phyloP scores from a whole-genome alignment of 1,140 invertebrate species.

The Trachymyrmex cornetzi region DNA sequence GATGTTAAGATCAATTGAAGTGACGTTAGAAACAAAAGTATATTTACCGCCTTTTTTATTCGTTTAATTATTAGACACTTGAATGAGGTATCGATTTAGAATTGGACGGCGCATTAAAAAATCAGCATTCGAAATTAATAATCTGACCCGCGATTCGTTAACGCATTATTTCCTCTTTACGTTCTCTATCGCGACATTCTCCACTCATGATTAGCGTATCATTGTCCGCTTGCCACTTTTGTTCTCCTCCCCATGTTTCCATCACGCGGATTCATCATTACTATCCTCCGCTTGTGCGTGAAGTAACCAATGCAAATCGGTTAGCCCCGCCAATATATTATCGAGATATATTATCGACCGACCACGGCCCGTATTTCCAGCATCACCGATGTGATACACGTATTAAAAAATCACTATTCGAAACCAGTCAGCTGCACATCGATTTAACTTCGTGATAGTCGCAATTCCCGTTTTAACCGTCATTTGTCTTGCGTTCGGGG shows the following conservation, averaged over 20 bases:
- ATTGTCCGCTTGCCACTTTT: conserved; percentile 26
- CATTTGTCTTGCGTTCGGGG: neutral
- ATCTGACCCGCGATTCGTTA: neutral
- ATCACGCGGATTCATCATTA: conserved; percentile 26
- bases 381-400: conserved; percentile 12
- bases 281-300: neutral
- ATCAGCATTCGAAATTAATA: neutral
- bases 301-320: conserved; percentile 28
- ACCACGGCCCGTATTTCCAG: conserved; percentile 36
- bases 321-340: conserved; percentile 18
- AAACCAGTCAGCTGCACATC: conserved; percentile 36
- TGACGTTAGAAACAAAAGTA: neutral
- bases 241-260: neutral
- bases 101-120: neutral
- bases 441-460: conserved; percentile 31
- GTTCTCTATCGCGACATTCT: neutral
- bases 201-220: conserved; percentile 36
- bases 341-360: conserved; percentile 13
- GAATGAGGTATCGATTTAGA: neutral
- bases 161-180: neutral
- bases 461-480: conserved; percentile 47
- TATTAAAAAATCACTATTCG: conserved; percentile 49
- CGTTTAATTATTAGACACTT: neutral
- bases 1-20: neutral
- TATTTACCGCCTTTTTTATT: neutral